phyloP scores from a whole-genome alignment of 2,797 vertebrate genomes.

The Poecilia velifera region DNA sequence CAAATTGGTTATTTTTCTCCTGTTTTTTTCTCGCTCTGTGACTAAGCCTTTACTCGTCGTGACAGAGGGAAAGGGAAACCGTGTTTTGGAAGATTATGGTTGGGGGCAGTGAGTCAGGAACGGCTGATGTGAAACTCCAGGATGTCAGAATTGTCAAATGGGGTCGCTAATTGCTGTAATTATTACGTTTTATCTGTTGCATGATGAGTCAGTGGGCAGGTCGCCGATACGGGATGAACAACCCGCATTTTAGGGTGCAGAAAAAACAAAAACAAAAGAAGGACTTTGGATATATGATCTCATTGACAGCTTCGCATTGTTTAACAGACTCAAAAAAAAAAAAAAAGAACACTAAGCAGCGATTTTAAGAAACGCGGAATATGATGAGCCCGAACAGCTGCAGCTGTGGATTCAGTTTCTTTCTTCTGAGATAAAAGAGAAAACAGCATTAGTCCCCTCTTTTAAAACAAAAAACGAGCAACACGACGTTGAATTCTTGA shows the following conservation, averaged over 20 bases:
- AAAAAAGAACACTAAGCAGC: background rate
- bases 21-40: conserved; percentile 36
- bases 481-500: background rate
- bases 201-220: conserved; percentile 71
- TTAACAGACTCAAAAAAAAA: background rate
- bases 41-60: conserved; percentile 61
- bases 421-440: background rate
- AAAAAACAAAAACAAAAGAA: conserved; percentile 27
- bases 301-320: conserved; percentile 6
- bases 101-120: conserved; percentile 76
- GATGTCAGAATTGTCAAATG: conserved; percentile 73
- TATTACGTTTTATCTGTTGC: conserved; percentile 80
- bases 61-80: conserved; percentile 42
- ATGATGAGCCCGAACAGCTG: conserved; percentile 28
- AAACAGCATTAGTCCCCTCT: background rate
- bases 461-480: too few relatives aligned
- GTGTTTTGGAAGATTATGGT: conserved; percentile 82
- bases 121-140: conserved; percentile 73
- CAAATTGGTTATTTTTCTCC: conserved; percentile 37
- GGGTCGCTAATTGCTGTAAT: conserved; percentile 82
- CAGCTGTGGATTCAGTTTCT: background rate
- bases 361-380: background rate
- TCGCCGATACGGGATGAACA: conserved; percentile 59
- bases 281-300: conserved; percentile 20
- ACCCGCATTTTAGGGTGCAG: conserved; percentile 63